Evolutionary conservation across 1,140 invertebrate species (phyloP), one percentile per base, ranked within the genome.

Genomic region (Drosophila sulfurigaster): DNA sequence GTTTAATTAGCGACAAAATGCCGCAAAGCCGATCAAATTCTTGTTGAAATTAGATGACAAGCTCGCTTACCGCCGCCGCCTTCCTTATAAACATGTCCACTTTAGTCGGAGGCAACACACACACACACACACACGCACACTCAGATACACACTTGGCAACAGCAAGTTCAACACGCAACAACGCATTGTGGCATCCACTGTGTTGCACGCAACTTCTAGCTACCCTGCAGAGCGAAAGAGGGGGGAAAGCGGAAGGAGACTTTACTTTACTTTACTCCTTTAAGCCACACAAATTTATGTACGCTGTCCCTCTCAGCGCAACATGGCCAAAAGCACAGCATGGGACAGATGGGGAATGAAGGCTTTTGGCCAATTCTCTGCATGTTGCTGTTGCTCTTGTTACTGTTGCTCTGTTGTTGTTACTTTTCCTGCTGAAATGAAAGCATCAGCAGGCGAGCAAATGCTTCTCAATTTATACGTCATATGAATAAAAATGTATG

Each of bases 1-100:
- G 69, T 81, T 88, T 89, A 89, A 89, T 89, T 89, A 89, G 75
- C 77, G 28, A 15, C 71, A 65, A 81, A 25, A 89, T 89, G 75
- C 78, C 78, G 51, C 71, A 65, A 49, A 77, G 72, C 63, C 60
- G 64, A 51, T 66, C 63, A 79, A 66, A 79, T 81, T 87, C 82
- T 79, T 66, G 71, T 72, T 60, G 60, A 65, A 76, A 72, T 76
- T 76, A 72, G 69, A 72, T 65, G 68, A 76, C 72, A 75, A 56
- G 32, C 35, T 57, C 35, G 62, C 13, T 58, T 63, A 45, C 25
- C 48, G 28, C 48, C 11, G 28, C 25, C 48, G 28, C 49, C 45
- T 25, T 56, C 72, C 51, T 63, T 70, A 74, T 74, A 75, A 75
- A 70, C 67, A 70, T 38, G 32, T 51, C 35, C 67, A 51, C 35